Conservation (phyloP, 2,113 vertebrate genomes). For the Seriola aureovittata region DNA sequence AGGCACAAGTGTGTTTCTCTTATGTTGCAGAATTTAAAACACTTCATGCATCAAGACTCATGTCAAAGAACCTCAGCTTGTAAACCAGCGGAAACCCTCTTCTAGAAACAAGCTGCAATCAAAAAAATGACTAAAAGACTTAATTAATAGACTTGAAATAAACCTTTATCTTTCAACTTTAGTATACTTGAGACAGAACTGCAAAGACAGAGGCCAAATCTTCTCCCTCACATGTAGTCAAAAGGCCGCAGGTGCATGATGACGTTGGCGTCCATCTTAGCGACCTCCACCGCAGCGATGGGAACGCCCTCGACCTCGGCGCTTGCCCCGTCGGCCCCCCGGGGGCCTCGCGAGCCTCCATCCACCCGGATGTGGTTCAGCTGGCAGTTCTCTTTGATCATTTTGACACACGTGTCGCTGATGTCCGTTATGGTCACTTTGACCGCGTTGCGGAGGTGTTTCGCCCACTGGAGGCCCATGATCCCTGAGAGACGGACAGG, state of each 20-base stretch:
- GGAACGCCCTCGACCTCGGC: constrained; percentile 69
- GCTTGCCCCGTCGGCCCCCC: constrained; percentile 73
- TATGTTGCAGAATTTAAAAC: neutral
- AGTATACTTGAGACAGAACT: no score
- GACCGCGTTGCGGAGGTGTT: constrained; percentile 91
- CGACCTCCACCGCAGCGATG: constrained; percentile 89
- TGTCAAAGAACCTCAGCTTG: no score
- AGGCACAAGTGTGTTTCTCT: neutral
- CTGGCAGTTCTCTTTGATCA: constrained; percentile 95
- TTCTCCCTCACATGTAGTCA: constrained; percentile 94
- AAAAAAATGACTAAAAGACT: no score
- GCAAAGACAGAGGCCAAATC: no score
- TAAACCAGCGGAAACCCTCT: no score
- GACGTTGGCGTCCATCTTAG: constrained; percentile 98
- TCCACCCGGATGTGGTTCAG: constrained; percentile 93
- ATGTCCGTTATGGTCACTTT: constrained; percentile 96
- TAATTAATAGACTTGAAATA: no score
- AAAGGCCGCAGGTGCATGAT: constrained; percentile 96
- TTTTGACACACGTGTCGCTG: constrained; percentile 91
- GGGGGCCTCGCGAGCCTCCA: constrained; percentile 67
- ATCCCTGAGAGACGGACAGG: constrained; percentile 85
- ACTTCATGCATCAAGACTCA: no score
- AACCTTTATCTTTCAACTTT: no score
- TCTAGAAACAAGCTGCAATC: no score
- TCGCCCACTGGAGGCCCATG: constrained; percentile 98